A percentile compares a stretch with the other conserved stretches of the same genome.
phyloP scores from a whole-genome alignment of 2,797 vertebrate genomes.

The Rhadinocentrus ornatus region DNA sequence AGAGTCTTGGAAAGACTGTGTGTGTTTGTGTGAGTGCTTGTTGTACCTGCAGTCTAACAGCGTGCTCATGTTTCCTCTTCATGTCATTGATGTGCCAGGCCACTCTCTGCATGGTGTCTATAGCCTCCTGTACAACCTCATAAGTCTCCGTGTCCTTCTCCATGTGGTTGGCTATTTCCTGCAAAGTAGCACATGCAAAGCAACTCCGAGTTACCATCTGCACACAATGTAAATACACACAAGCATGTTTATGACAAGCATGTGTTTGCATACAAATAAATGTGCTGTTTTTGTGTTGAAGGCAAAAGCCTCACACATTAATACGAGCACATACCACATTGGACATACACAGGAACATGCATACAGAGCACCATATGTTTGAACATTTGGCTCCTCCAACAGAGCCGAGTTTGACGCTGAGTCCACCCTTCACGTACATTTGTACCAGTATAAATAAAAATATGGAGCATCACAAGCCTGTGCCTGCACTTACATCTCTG shows the following conservation, averaged over 20 bases:
- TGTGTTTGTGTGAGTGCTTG: background rate
- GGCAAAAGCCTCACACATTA: background rate
- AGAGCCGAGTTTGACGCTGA: conserved; percentile 15
- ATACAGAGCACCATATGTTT: conserved; percentile 69
- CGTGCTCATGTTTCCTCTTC: conserved; percentile 98
- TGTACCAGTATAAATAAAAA: conserved; percentile 29
- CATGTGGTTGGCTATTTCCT: conserved; percentile 98
- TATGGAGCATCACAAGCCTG: conserved; percentile 6
- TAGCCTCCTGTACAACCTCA: conserved; percentile 94
- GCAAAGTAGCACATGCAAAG: conserved; percentile 32
- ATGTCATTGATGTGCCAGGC: conserved; percentile 99
- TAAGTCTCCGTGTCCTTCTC: conserved; percentile 95
- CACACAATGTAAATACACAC: conserved; percentile 1
- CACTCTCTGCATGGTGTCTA: conserved; percentile 98
- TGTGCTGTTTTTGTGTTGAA: conserved; percentile 23
- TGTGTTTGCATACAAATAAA: background rate
- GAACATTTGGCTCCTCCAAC: conserved; percentile 65
- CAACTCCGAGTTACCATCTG: conserved; percentile 9
- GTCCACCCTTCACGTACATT: conserved; percentile 24
- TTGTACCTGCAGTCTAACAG: conserved; percentile 91
- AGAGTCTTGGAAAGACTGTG: conserved; percentile 6
- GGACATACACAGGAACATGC: conserved; percentile 44
- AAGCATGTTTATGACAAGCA: background rate
- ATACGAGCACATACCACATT: conserved; percentile 7
- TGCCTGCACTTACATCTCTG: conserved; percentile 26